These are phyloP conservation scores for Urocynchramus pylzowi DNA, from an alignment of 2,113 vertebrate species.

Conservation along the genomic window DNA sequence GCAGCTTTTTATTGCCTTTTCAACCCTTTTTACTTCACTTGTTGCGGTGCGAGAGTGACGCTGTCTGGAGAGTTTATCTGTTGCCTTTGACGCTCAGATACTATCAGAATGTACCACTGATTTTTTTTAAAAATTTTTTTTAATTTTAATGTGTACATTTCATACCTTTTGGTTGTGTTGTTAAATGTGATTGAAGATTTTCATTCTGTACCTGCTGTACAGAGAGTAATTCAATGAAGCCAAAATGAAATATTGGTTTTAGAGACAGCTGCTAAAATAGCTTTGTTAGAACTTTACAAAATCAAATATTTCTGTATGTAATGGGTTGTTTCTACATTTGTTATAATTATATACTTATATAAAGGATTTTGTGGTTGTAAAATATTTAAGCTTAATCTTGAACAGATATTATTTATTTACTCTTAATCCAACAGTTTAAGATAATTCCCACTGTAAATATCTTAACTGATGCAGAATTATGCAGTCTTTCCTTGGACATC, in stretches of 20 bases:
- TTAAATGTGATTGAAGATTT: background rate
- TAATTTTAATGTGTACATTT: rapidly evolving
- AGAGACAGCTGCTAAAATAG: background rate
- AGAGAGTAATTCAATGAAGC: background rate
- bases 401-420: background rate
- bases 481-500: background rate
- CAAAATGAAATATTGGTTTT: background rate
- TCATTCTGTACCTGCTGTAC: background rate
- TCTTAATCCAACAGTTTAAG: background rate
- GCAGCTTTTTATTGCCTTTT: background rate
- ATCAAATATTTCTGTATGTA: background rate
- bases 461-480: background rate
- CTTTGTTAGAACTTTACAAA: background rate
- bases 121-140: background rate
- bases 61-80: background rate
- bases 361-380: background rate
- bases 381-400: background rate
- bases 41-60: background rate
- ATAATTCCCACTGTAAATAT: background rate
- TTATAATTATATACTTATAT: no score
- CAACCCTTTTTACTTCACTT: background rate
- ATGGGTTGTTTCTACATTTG: background rate
- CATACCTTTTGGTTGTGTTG: background rate
- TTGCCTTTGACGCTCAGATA: background rate
- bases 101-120: background rate